phyloP scores from a whole-genome alignment of 2,113 vertebrate genomes.

The Hydrolagus affinis region DNA sequence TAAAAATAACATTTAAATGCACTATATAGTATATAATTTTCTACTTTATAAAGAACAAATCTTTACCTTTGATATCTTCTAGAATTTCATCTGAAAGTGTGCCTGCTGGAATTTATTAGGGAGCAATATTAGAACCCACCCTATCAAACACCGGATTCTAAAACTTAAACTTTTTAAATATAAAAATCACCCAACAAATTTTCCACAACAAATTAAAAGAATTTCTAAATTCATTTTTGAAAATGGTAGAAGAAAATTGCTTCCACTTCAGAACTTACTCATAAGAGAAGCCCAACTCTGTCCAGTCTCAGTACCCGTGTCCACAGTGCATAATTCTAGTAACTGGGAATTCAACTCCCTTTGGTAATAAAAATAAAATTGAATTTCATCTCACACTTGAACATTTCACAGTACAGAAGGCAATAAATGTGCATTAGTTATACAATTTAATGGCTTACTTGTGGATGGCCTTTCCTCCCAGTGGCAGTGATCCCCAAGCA shows the following conservation, averaged over 20 bases:
- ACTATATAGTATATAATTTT: too few species aligned
- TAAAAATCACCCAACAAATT: background rate
- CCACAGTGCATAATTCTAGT: slow-evolving; percentile 82
- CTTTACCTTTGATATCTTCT: slow-evolving; percentile 89
- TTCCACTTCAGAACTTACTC: slow-evolving; percentile 54
- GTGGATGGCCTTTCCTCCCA: slow-evolving; percentile 90
- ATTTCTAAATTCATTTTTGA: background rate
- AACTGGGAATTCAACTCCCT: slow-evolving; percentile 81
- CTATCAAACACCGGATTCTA: background rate
- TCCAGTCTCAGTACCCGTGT: slow-evolving; percentile 71
- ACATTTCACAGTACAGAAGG: background rate
- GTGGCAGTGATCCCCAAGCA: slow-evolving; percentile 86
- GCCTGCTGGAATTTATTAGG: slow-evolving; percentile 49
- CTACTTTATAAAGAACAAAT: too few species aligned
- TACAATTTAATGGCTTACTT: slow-evolving; percentile 62
- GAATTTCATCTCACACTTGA: background rate
- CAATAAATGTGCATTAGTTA: background rate
- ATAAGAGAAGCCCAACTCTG: slow-evolving; percentile 77
- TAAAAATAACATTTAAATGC: too few species aligned
- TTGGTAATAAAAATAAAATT: slow-evolving; percentile 27
- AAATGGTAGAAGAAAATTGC: background rate
- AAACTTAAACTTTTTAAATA: background rate
- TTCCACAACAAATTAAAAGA: background rate
- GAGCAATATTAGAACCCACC: background rate
- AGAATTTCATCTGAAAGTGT: slow-evolving; percentile 82